These are phyloP conservation scores for Lutjanus campechanus DNA, from an alignment of 2,797 vertebrate species.

Conservation along the genomic window DNA sequence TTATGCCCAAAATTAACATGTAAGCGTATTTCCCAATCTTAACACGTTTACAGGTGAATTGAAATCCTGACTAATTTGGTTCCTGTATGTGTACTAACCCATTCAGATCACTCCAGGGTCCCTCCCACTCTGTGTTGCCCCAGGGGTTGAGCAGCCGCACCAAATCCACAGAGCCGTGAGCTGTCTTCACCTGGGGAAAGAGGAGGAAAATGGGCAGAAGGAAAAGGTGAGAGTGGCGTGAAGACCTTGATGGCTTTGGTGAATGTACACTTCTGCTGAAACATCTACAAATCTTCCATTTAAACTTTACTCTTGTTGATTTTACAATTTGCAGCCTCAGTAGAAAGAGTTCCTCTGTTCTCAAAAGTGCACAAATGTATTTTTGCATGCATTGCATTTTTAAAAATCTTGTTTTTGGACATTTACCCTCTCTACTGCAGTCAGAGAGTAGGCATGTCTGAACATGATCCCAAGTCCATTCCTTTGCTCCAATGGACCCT, in stretches of 20 bases:
- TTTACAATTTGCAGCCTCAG: neutral
- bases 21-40: neutral
- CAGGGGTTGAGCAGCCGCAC: constrained; percentile 87
- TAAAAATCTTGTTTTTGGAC: neutral
- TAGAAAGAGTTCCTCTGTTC: no score
- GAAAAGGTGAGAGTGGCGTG: neutral
- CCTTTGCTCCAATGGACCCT: constrained; percentile 80
- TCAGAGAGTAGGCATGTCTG: constrained; percentile 87
- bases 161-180: constrained; percentile 59
- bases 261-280: neutral
- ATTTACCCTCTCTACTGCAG: constrained; percentile 80
- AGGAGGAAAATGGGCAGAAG: neutral
- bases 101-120: constrained; percentile 84
- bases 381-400: neutral
- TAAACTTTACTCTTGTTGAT: neutral
- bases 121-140: constrained; percentile 86
- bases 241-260: neutral
- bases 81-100: constrained; percentile 56
- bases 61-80: neutral
- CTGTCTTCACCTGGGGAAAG: constrained; percentile 74
- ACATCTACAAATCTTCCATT: neutral
- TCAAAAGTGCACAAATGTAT: no score
- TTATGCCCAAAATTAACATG: neutral
- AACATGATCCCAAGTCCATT: constrained; percentile 83
- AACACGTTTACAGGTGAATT: no score